phyloP scores from a whole-genome alignment of 2,888 invertebrate genomes.

The Rhaphigaster nebulosa region DNA sequence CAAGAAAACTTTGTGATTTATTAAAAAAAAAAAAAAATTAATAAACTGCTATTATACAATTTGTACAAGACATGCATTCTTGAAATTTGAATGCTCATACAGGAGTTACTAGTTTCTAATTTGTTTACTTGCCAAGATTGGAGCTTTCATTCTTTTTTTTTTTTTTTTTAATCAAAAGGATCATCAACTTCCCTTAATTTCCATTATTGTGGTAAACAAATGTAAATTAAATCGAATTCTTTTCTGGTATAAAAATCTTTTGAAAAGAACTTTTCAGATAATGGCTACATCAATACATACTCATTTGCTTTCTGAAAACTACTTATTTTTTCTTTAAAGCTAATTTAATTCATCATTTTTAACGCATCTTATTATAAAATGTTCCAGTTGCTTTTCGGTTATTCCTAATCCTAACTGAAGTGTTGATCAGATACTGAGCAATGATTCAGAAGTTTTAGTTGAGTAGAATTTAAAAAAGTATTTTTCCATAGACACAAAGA shows the following conservation, averaged over 20 bases:
- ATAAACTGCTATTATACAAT: not conserved
- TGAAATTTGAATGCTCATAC: not conserved
- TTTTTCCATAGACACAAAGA: not conserved
- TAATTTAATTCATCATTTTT: not conserved
- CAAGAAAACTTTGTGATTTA: not conserved
- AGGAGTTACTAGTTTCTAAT: not conserved
- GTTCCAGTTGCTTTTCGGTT: not conserved
- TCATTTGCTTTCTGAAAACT: not conserved
- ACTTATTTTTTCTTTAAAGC: not conserved
- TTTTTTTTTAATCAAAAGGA: not conserved
- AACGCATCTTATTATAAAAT: not conserved
- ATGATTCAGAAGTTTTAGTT: constrained; percentile 2
- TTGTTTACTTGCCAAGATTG: not conserved
- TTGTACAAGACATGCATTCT: not conserved
- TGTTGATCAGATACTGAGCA: not conserved
- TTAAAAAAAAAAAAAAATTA: not conserved
- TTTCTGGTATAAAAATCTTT: no score
- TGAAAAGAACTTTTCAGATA: not conserved
- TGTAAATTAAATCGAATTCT: not conserved
- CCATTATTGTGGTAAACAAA: not conserved
- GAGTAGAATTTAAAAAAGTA: not conserved
- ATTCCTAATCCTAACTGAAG: not conserved
- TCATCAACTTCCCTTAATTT: not conserved
- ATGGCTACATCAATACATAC: not conserved
- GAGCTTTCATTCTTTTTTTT: not conserved